Evolutionary conservation across 1,140 invertebrate species (phyloP), one percentile per base, ranked within the genome.

Genomic region (Thrips palmi): DNA sequence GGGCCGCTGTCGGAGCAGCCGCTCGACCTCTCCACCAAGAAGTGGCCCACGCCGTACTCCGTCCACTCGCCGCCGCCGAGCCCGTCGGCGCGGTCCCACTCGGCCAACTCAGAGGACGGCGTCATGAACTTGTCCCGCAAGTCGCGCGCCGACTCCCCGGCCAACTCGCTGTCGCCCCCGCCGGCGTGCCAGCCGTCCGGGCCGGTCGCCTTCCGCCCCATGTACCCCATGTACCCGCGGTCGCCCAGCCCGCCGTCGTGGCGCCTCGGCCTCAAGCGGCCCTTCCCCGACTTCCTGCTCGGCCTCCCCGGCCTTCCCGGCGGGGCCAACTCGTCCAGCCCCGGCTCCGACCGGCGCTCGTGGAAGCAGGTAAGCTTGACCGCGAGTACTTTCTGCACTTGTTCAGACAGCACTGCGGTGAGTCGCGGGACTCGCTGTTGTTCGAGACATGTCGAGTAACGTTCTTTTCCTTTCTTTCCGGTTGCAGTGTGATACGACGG

Each of bases 11-110:
- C 68, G 2, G 78, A 85, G 46, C 77, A 86, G 54, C 88, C 88
- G 1, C 55, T 93, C 15, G 88, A 93, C 60, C 63, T 93, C 33
- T 87, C 83, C 3, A 77, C 83, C 2, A 88, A 84, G 45, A 76
- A 73, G 45, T 67, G 64, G 2, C 43, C 54, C 31, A 47, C 46
- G n/a, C n/a, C n/a, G n/a, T n/a, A n/a, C n/a, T n/a, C n/a, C n/a
- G n/a, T n/a, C n/a, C n/a, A n/a, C 15, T 61, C 59, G 29, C 54
- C 57, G 6, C 64, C 67, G 2, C 52, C 49, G 45, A 53, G 44
- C 39, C 50, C 27, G 45, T 50, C 44, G 41, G 47, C 25, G 49
- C 53, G 42, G 49, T 55, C 39, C 47, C 45, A 47, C 31, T 45
- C 43, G 3, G 47, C 48, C 12, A 49, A 51, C 27, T 44, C 23